Base-by-base conservation (phyloP, 2,888 invertebrate genomes). In the Brenthis daphne region DNA sequence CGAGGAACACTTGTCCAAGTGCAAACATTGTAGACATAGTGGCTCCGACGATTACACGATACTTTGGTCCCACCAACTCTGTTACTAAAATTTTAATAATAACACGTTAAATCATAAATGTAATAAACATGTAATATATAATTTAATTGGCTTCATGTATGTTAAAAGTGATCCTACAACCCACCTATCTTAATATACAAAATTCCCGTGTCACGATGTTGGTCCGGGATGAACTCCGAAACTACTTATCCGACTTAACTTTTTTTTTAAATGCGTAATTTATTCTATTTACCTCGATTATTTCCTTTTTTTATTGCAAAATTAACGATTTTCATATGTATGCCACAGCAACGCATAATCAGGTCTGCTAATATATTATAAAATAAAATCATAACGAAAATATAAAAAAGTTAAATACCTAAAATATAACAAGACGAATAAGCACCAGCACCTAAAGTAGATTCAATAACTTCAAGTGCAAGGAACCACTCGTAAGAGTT, bases 31-130 rank as follows among this genome's bases (percentile, higher is more conserved):
- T 94, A 29, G 95, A 95, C 48, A 96, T 93, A n/a, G 96, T 90
- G 11, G 96, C 95, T 60, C 96, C 96, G 5, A 95, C 96, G 20
- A 96, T 83, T 3, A 96, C 96, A 61, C 97, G 93, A 73, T 95
- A 94, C 70, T 94, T 94, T 4, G 96, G 96, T 0, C 96, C 96
- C 0, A 97, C 96, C 76, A 97, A 86, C 85, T 97, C 97, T 76
- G 97, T 94, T 53, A 95, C 96, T 96, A 33, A 90, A 16, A 6
- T 6, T 0, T 56, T 33, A 56, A 12, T 56, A 37, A 56, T n/a
- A 55, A 24, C 33, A n/a, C n/a, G 33, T 56, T 56, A 1, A 24
- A 14, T 55, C 14, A 12, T 29, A 5, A 24, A 29, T 33, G 24
- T 14, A 55, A 14, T n/a, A 51, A 51, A 51, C 16, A 51, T 16